Evolutionary conservation across 2,797 vertebrate genomes (phyloP), one percentile per base, ranked within the genome.

Genomic region (Rachycentron canadum): DNA sequence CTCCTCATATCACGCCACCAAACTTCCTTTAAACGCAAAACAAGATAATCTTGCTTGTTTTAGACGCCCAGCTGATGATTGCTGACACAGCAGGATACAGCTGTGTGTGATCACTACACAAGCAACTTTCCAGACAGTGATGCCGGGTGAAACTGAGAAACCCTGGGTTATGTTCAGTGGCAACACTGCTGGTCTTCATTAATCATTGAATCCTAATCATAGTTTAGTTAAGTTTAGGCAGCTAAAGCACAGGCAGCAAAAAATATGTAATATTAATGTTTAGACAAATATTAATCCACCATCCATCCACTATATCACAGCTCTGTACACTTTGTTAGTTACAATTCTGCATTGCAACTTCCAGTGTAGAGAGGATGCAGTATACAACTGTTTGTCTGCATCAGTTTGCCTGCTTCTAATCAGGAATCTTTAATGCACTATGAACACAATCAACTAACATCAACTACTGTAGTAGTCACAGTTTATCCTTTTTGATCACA

Each of bases 11-110:
- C 87, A 91, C 82, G 83, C 84, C 38, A 90, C 70, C 75, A 68
- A 88, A 88, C 87, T 91, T 91, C 92, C 92, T 69, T 59, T 77
- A 57, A 71, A 83, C 26, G 53, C 65, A 81, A 70, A 90, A 88
- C 84, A 91, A 92, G 68, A 76, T 56, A 61, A 81, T 88, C 56
- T 12, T 4, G 74, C 82, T 56, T 23, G 73, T 73, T 82, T 64
- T 50, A 74, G 75, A 25, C 66, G 36, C 36, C 69, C 73, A 61
- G 70, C 78, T 82, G 76, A 79, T 85, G 87, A 89, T 78, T 60
- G 70, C 74, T 72, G 81, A 81, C 62, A 66, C 70, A 88, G 36
- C 76, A 86, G 86, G 88, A 88, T 76, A 87, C 90, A 91, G 86
- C 86, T 89, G 88, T 82, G 43, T 47, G 43, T 47, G 78, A 81